Percentiles rank a stretch among this genome's conserved stretches.
These are phyloP conservation scores for Leptopterna dolabrata DNA, from an alignment of 2,888 invertebrate genomes.

Conservation along the genomic window DNA sequence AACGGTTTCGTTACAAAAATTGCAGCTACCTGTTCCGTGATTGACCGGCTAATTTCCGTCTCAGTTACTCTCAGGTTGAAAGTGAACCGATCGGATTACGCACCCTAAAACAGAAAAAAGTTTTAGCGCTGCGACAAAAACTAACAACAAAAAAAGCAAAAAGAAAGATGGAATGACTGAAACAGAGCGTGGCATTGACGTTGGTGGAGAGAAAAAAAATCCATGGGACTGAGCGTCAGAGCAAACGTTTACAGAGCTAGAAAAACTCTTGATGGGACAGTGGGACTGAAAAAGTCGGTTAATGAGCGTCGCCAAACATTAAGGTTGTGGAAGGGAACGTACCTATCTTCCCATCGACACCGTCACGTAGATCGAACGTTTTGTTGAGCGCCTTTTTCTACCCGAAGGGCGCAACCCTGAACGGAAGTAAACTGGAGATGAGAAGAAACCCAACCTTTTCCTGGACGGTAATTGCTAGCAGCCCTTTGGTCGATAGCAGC, in stretches of 20 bases:
- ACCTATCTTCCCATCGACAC: neutral
- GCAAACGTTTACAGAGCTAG: neutral
- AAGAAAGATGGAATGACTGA: neutral
- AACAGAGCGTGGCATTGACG: neutral
- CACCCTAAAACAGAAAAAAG: neutral
- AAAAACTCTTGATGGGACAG: neutral
- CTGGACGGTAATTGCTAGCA: constrained; percentile 5
- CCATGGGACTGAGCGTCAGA: neutral
- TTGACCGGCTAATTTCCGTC: neutral
- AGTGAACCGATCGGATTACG: neutral
- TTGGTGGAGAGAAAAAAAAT: no score
- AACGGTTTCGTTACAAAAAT: no score
- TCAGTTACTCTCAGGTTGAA: neutral
- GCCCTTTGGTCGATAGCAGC: constrained; percentile 1
- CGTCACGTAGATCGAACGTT: neutral
- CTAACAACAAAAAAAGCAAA: no score
- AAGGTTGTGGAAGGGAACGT: neutral
- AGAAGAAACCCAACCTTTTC: neutral
- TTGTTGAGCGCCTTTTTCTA: neutral
- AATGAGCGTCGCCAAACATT: constrained; percentile 12
- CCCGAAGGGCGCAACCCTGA: neutral
- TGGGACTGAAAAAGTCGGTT: neutral
- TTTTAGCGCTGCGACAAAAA: no score
- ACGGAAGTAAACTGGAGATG: constrained; percentile 12
- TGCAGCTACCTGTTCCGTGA: no score